phyloP scores from a whole-genome alignment of 1,140 invertebrate species.

The Anadara kagoshimensis region DNA sequence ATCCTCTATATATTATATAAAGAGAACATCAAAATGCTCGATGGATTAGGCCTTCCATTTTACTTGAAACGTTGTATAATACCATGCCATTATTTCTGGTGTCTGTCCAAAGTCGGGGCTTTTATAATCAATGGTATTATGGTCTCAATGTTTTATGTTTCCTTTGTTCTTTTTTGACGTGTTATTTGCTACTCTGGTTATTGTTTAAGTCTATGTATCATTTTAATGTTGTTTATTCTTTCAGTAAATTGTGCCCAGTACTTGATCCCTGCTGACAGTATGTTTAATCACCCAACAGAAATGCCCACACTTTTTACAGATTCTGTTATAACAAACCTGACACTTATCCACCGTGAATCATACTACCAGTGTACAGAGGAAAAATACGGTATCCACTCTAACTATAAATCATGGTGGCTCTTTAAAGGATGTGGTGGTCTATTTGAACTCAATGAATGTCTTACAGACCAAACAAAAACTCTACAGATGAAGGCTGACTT shows the following conservation, averaged over 20 bases:
- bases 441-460: constrained; percentile 38
- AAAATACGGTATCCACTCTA: constrained; percentile 28
- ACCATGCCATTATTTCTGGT: too few relatives aligned
- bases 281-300: constrained; percentile 35
- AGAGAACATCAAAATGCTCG: too few relatives aligned
- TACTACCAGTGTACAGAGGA: constrained; percentile 37
- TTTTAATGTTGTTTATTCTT: too few relatives aligned
- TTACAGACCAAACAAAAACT: not conserved
- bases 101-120: too few relatives aligned
- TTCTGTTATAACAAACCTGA: constrained; percentile 27
- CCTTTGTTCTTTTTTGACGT: too few relatives aligned
- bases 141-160: too few relatives aligned
- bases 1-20: too few relatives aligned
- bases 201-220: too few relatives aligned
- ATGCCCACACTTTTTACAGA: constrained; percentile 27
- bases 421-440: constrained; percentile 40
- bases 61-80: too few relatives aligned
- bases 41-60: too few relatives aligned
- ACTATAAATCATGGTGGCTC: constrained; percentile 38
- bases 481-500: constrained; percentile 17
- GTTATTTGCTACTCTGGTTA: too few relatives aligned
- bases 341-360: constrained; percentile 31
- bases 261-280: constrained; percentile 29
- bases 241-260: constrained; percentile 35
- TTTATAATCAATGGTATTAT: too few relatives aligned